Evolutionary conservation across 2,888 invertebrate genomes (phyloP).

Genomic region (Phyllotreta striolata): DNA sequence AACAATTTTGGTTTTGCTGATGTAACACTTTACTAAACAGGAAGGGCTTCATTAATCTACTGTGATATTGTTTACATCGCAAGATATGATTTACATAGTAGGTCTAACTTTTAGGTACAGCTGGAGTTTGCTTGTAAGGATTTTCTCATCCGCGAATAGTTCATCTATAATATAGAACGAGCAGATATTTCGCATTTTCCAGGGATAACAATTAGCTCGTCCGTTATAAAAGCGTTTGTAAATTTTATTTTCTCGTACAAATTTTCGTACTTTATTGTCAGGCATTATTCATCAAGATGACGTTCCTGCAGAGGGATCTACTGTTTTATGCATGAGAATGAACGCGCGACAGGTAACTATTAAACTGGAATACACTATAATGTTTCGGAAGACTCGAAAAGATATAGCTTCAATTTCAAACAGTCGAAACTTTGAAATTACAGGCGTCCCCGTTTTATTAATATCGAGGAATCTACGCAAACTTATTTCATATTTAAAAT

Average conservation of each 20-base stretch:
- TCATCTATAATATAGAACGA: neutral
- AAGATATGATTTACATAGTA: too few species aligned
- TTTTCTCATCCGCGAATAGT: too few species aligned
- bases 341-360: constrained; percentile 46
- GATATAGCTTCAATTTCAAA: constrained; percentile 19
- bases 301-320: constrained; percentile 41
- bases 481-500: neutral
- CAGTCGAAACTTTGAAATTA: neutral
- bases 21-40: too few species aligned
- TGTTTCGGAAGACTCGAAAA: constrained; percentile 34
- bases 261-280: constrained; percentile 40
- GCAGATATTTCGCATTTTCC: neutral
- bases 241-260: constrained; percentile 34
- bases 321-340: constrained; percentile 46
- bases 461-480: neutral
- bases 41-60: too few species aligned
- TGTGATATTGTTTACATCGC: too few species aligned
- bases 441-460: neutral
- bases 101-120: too few species aligned
- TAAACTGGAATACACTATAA: constrained; percentile 41
- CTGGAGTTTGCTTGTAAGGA: too few species aligned
- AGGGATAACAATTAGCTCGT: constrained; percentile 16
- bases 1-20: too few species aligned
- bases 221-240: constrained; percentile 24
- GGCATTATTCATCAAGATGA: constrained; percentile 45